Evolutionary conservation across 1,140 invertebrate genomes (phyloP), one percentile per base, ranked within the genome.

Genomic region (Drosophila suzukii): DNA sequence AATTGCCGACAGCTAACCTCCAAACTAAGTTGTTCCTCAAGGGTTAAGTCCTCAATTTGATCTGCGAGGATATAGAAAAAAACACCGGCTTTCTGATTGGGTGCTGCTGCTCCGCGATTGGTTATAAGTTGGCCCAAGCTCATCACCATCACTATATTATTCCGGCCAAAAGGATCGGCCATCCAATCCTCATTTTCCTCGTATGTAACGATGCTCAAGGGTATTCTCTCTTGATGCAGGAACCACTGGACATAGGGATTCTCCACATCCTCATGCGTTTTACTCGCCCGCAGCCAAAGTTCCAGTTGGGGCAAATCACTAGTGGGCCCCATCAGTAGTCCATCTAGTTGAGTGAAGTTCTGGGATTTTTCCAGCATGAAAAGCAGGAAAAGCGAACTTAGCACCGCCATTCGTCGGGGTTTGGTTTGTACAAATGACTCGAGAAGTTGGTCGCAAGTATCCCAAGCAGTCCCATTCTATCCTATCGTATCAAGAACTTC

Each of bases 191-290:
- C 53, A 0, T 10, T 43, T 15, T 62, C 65, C 7, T 73, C 70
- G 36, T 81, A 88, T n/a, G 50, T 51, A 46, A 47, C 46, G 4
- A 75, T 34, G 24, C 38, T 46, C 20, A 83, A 43, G 0, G 83
- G 72, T 30, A 63, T 24, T 6, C 67, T 30, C 2, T 44, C 34
- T 3, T 12, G 60, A 12, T 53, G 67, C 27, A 88, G n/a, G 13
- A 88, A 74, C 84, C 84, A 88, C 7, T 44, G 43, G 4, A 75
- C 76, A 41, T 88, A 59, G 0, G 27, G 53, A 60, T 83, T 88
- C 17, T 39, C n/a, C 13, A 51, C 75, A 50, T 88, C 83, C 32
- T 55, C 53, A 5, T 56, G 66, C 4, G 56, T 38, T 12, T 49
- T 32, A 1, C 38, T 1, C 24, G 13, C 30, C 0, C 84, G 84